phyloP scores from a whole-genome alignment of 1,140 invertebrate species.

The Drosophila burlai region DNA sequence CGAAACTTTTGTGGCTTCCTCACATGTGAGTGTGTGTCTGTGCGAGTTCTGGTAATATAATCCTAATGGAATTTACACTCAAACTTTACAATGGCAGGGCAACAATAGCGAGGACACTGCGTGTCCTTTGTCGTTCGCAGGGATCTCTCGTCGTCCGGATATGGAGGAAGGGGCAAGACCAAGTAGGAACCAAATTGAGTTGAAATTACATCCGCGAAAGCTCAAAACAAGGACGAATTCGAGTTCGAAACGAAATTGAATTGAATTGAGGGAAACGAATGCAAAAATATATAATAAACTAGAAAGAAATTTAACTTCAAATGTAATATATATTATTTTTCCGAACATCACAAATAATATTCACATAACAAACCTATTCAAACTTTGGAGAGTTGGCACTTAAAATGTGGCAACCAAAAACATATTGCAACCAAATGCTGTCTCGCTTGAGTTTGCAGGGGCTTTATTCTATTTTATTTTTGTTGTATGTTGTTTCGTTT shows the following conservation, averaged over 20 bases:
- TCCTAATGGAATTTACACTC: slow-evolving; percentile 82
- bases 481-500: not conserved
- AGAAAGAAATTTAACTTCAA: too few relatives aligned
- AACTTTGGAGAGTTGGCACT: not conserved
- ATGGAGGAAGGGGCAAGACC: not conserved
- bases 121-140: slow-evolving; percentile 58
- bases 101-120: slow-evolving; percentile 52
- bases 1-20: slow-evolving; percentile 70
- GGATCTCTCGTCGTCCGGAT: slow-evolving; percentile 36
- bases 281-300: too few relatives aligned
- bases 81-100: slow-evolving; percentile 65
- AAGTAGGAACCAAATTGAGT: slow-evolving; percentile 18
- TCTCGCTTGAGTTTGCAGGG: slow-evolving; percentile 31
- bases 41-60: slow-evolving; percentile 66
- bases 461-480: not conserved
- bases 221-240: slow-evolving; percentile 6
- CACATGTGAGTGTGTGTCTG: slow-evolving; percentile 18
- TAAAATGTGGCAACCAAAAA: not conserved
- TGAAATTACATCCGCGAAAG: slow-evolving; percentile 26
- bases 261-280: not conserved
- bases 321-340: too few relatives aligned
- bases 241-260: not conserved
- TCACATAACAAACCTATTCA: slow-evolving; percentile 1
- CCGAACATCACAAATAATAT: slow-evolving; percentile 1
- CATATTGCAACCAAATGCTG: slow-evolving; percentile 31